phyloP scores from a whole-genome alignment of 1,140 invertebrate genomes.

The Dendroctonus valens region DNA sequence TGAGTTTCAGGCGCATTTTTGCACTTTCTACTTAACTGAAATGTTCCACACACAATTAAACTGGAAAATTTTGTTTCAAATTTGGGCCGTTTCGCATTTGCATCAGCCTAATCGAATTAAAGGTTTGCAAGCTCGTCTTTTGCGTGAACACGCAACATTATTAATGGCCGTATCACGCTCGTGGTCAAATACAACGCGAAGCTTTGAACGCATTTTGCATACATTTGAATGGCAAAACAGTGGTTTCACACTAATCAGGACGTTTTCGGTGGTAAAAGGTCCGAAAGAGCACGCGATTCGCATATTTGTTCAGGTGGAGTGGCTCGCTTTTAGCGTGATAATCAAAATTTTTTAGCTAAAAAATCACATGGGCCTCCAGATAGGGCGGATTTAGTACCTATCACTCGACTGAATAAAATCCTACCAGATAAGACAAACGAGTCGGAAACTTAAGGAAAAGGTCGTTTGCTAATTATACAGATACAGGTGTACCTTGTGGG shows the following conservation, averaged over 20 bases:
- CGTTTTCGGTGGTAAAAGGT: conserved; percentile 12
- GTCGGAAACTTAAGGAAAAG: background rate
- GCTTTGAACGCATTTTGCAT: conserved; percentile 20
- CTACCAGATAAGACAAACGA: no score
- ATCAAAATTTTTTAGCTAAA: no score
- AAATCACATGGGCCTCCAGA: no score
- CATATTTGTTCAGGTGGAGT: conserved; percentile 18
- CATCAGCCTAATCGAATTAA: background rate
- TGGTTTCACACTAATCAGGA: conserved; percentile 17
- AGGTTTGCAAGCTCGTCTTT: background rate
- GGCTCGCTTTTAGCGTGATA: background rate
- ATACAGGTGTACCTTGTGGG: conserved; percentile 4
- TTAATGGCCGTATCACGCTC: conserved; percentile 13
- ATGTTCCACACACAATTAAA: no score
- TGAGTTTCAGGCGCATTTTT: no score
- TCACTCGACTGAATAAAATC: no score
- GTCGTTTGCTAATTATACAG: conserved; percentile 20
- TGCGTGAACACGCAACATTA: conserved; percentile 7
- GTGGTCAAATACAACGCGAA: conserved; percentile 12
- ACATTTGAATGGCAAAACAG: conserved; percentile 28
- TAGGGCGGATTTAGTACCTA: no score
- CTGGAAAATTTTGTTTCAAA: no score
- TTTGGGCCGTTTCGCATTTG: no score
- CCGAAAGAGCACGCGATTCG: conserved; percentile 16
- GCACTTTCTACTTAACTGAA: no score